A percentile compares a stretch with the other conserved stretches of the same genome.
These are phyloP conservation scores for Ametastegia equiseti DNA, from an alignment of 2,888 invertebrate species.

Conservation along the genomic window DNA sequence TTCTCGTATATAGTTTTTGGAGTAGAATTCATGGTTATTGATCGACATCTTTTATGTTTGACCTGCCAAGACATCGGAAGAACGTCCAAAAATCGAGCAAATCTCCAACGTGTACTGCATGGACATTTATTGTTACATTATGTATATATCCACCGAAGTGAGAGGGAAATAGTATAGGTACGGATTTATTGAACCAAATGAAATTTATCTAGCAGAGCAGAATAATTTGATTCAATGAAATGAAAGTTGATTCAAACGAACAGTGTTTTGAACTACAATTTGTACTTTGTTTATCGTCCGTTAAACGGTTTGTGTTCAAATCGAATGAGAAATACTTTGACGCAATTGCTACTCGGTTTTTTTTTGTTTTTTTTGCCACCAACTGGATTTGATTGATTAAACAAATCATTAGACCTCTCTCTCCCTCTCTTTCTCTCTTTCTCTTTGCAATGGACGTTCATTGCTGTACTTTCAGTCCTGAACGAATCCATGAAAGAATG, in stretches of 20 bases:
- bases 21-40: background rate
- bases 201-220: background rate
- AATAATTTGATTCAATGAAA: background rate
- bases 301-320: background rate
- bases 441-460: background rate
- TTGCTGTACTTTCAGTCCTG: background rate
- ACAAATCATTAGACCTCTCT: too few relatives aligned
- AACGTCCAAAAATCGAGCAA: too few relatives aligned
- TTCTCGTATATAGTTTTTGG: background rate
- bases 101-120: too few relatives aligned
- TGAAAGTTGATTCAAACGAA: background rate
- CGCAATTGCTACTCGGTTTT: background rate
- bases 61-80: too few relatives aligned
- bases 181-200: background rate
- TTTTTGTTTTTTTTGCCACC: too few relatives aligned
- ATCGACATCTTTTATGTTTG: too few relatives aligned
- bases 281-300: background rate
- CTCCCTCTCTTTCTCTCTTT: background rate
- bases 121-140: too few relatives aligned
- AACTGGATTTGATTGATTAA: background rate
- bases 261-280: background rate
- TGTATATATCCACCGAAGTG: too few relatives aligned
- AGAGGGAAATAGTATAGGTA: too few relatives aligned
- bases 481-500: background rate
- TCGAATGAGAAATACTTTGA: background rate